Percentiles rank a stretch among this genome's conserved stretches.
Evolutionary conservation across 2,113 vertebrate species (phyloP).

Genomic region (Sylvilagus bachmani): DNA sequence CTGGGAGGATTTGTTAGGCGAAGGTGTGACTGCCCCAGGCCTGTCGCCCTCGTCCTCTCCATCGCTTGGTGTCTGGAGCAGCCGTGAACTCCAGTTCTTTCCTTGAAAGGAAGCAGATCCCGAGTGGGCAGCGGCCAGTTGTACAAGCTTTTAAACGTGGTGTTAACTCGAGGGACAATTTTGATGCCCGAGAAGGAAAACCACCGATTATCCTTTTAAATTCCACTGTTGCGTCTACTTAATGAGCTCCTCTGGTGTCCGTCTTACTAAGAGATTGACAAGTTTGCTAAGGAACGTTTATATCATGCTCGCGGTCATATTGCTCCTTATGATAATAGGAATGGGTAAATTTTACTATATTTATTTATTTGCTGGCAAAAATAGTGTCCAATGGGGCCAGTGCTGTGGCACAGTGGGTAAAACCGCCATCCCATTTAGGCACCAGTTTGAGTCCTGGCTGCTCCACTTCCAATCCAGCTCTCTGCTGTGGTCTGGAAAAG

Average conservation of each 20-base stretch:
- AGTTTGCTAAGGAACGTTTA: background rate
- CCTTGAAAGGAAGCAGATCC: background rate
- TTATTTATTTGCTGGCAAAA: background rate
- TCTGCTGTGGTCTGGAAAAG: too few species aligned
- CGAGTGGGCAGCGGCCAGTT: background rate
- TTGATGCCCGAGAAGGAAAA: background rate
- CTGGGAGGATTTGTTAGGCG: background rate
- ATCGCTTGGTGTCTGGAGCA: rapidly evolving
- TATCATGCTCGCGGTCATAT: background rate
- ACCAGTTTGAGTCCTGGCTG: too few species aligned
- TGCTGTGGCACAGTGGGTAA: too few species aligned
- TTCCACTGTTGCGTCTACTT: background rate
- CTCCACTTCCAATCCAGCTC: too few species aligned
- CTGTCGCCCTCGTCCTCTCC: background rate
- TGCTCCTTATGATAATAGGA: constrained; percentile 36
- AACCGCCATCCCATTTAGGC: too few species aligned
- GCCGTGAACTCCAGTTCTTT: background rate
- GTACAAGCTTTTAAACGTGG: background rate
- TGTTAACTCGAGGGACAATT: background rate
- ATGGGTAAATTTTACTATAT: constrained; percentile 37
- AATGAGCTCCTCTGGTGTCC: background rate
- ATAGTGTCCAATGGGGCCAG: too few species aligned
- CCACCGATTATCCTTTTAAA: background rate
- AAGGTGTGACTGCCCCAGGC: background rate
- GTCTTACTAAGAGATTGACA: background rate